These are phyloP conservation scores for Actinopyga echinites DNA, from an alignment of 53 echinoderm and acorn worm genomes.

Conservation along the genomic window DNA sequence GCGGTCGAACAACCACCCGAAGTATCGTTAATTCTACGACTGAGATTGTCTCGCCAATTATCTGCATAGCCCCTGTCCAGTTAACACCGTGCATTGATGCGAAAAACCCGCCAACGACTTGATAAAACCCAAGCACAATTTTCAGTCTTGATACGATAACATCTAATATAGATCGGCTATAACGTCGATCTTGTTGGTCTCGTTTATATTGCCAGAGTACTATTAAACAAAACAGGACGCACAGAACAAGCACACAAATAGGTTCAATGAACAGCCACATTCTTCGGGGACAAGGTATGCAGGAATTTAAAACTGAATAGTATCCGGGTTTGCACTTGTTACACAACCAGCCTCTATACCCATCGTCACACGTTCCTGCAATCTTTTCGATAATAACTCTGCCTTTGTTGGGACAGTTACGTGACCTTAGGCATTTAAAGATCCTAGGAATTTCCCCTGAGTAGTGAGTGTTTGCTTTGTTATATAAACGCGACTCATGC, in stretches of 20 bases:
- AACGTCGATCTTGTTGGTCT: not conserved
- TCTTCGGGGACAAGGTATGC: too few species aligned
- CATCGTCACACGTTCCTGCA: too few species aligned
- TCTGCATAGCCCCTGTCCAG: not conserved
- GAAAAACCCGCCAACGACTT: not conserved
- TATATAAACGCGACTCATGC: too few species aligned
- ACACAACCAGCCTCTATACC: too few species aligned
- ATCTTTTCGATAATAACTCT: too few species aligned
- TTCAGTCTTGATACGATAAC: not conserved
- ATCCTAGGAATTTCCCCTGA: too few species aligned
- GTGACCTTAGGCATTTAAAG: too few species aligned
- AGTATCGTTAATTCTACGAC: not conserved
- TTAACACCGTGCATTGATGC: conserved; percentile 1
- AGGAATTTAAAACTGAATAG: too few species aligned
- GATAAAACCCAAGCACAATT: too few species aligned
- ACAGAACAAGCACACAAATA: not conserved
- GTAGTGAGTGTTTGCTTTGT: too few species aligned
- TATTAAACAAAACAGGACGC: not conserved
- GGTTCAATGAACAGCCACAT: not conserved
- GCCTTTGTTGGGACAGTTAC: too few species aligned
- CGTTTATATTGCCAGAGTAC: not conserved
- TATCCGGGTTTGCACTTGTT: too few species aligned
- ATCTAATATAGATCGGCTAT: not conserved
- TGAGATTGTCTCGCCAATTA: not conserved
- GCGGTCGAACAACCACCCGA: not conserved